Base-by-base conservation (phyloP, 2,888 invertebrate genomes). In the Polyploca ridens region DNA sequence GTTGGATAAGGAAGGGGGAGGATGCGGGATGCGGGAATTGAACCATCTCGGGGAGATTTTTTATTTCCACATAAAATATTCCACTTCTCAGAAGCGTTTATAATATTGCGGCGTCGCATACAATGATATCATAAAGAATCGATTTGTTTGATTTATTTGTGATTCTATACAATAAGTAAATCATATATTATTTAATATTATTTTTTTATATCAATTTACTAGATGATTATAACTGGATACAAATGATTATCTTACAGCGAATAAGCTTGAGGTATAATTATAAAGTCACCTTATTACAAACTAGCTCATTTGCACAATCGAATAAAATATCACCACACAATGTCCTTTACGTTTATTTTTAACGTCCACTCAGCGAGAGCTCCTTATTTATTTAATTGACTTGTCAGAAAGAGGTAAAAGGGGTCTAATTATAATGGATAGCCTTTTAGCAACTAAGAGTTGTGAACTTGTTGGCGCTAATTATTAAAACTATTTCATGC, bases 21-120 rank as follows among this genome's bases (percentile, higher is more conserved):
- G 73, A 72, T 70, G 81, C 71, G 77, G 71, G 75, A 79, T 70
- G 81, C 71, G 77, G 71, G 76, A 80, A 76, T 68, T 71, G 73
- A 82, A 84, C 80, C 82, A 85, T 81, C 74, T 75, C 67, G 74
- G 46, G 73, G 75, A 72, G 41, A 74, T 73, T 73, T 79, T 83
- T 77, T 79, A 83, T 79, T 79, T 77, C 78, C 74, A 72, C 71
- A 75, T 79, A 75, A 79, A 79, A 77, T 81, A 77, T 81, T 75
- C 70, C 67, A 68, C 79, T 79, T 76, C 69, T 41, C 41, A 41
- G 41, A 71, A 67, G 67, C 65, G 70, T 71, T 78, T 72, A 64
- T 74, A 38, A 71, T 78, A 77, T 67, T 66, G 71, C 68, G 71
- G 68, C 66, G 73, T 70, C 67, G 66, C 72, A 72, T 64, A 70